Percentiles rank a stretch among this genome's conserved stretches.
phyloP scores from a whole-genome alignment of 2,113 vertebrate species.

The Camelus dromedarius region DNA sequence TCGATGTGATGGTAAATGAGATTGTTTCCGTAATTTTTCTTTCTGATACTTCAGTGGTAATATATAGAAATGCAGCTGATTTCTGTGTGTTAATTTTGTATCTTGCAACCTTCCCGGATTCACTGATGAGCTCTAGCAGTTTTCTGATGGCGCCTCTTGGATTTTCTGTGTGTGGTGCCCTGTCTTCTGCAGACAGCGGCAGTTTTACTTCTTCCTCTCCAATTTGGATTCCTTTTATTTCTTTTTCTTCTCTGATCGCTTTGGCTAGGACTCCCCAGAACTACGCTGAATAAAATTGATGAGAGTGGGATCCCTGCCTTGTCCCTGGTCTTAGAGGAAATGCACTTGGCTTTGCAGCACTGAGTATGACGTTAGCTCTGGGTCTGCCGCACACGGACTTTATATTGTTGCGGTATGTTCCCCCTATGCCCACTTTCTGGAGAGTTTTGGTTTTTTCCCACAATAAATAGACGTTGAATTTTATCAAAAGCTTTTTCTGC shows the following conservation, averaged over 20 bases:
- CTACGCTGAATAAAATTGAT: not conserved
- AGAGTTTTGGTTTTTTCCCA: not conserved
- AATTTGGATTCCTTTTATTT: not conserved
- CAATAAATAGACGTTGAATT: not conserved
- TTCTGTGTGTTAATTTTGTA: not conserved
- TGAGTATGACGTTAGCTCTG: not conserved
- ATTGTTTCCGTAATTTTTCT: not conserved
- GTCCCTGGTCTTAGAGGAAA: not conserved
- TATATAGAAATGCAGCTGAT: not conserved
- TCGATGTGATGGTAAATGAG: not conserved
- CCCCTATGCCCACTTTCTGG: not conserved
- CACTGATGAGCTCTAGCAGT: not conserved
- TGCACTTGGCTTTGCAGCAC: not conserved
- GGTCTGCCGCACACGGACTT: not conserved
- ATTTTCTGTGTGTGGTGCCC: not conserved
- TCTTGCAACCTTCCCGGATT: not conserved
- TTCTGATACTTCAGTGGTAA: not conserved
- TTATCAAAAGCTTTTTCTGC: not conserved
- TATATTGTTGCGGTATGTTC: not conserved
- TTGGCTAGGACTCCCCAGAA: not conserved
- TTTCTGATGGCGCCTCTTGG: not conserved
- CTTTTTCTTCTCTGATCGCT: not conserved
- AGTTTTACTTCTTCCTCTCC: not conserved
- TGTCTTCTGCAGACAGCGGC: not conserved
- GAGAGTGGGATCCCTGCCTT: not conserved